Evolutionary conservation across 2,888 invertebrate species (phyloP), one percentile per base, ranked within the genome.

Genomic region (Creontiades dilutus): DNA sequence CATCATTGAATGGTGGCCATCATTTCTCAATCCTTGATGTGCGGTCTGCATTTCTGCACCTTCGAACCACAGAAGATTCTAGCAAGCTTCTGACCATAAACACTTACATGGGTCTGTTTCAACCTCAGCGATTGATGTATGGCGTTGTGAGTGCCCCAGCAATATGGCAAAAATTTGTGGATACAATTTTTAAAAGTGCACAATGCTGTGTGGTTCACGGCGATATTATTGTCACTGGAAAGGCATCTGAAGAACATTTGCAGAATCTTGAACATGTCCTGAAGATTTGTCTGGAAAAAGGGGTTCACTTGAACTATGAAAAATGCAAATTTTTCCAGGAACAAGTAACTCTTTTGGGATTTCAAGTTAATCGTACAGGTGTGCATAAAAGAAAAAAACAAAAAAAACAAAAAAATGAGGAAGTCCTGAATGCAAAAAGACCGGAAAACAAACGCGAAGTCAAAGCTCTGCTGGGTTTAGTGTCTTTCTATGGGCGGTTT

Each of bases 311-410:
- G 16, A 87, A 87, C 76, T 47, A 75, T 16, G 87, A 68, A 23
- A 87, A 87, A 47, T 46, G 87, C 55, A 68, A 23, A n/a, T 87
- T 87, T 75, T 37, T 61, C n/a, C 75, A 82, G 23, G 19, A 75
- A n/a, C 13, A 19, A 3, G 37, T 37, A 7, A 37, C 37, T 37
- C 7, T 37, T 37, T 37, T 37, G 7, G 37, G 37, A 37, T 37
- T 4, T 2, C 37, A 37, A 37, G 37, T 37, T 37, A 7, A 37
- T 37, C 37, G 2, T 37, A 37, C 7, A 7, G 37, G 37, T 4
- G 37, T 37, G 7, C 37, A 4, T 7, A 37, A 37, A 7, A 37
- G 3, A 2, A 2, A 37, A 7, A 7, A 37, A 2, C n/a, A n/a
- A n/a, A n/a, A n/a, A n/a, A n/a, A n/a, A n/a, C n/a, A n/a, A 87